These are phyloP conservation scores for Strongylocentrotus purpuratus DNA, from an alignment of 35 echinoderm and acorn worm species.

Conservation along the genomic window DNA sequence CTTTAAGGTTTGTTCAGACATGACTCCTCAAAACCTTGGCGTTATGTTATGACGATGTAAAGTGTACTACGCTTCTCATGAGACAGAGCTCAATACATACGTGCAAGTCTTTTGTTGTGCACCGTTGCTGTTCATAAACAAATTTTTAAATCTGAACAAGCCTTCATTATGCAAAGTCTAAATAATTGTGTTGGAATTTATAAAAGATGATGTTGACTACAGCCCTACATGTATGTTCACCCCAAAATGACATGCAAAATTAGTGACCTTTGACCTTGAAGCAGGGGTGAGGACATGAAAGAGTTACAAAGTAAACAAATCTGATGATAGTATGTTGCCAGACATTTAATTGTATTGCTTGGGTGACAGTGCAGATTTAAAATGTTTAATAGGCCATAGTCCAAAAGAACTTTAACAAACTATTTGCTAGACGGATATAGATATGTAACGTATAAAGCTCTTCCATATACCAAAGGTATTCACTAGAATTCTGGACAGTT, in stretches of 20 bases:
- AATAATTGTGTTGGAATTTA: too few relatives aligned
- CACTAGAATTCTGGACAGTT: not conserved
- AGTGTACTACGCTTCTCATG: too few relatives aligned
- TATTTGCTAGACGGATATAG: not conserved
- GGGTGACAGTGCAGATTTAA: not conserved
- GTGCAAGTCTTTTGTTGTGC: too few relatives aligned
- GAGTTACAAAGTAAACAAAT: not conserved
- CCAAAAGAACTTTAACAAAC: not conserved
- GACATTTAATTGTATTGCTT: too few relatives aligned
- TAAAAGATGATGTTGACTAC: too few relatives aligned
- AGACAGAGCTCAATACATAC: too few relatives aligned
- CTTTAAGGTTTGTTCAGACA: too few relatives aligned
- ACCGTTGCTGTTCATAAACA: too few relatives aligned
- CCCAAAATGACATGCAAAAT: not conserved
- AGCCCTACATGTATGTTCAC: not conserved
- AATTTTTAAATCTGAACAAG: too few relatives aligned
- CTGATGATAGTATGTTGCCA: not conserved
- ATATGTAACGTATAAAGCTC: not conserved
- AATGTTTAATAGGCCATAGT: not conserved
- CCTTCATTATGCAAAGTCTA: too few relatives aligned
- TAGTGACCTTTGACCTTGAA: not conserved
- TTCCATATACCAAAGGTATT: not conserved
- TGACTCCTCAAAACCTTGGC: too few relatives aligned
- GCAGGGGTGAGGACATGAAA: not conserved
- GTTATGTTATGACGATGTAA: too few relatives aligned